Conservation (phyloP, 2,888 invertebrate genomes). For the Drosophila trichaetosa region DNA sequence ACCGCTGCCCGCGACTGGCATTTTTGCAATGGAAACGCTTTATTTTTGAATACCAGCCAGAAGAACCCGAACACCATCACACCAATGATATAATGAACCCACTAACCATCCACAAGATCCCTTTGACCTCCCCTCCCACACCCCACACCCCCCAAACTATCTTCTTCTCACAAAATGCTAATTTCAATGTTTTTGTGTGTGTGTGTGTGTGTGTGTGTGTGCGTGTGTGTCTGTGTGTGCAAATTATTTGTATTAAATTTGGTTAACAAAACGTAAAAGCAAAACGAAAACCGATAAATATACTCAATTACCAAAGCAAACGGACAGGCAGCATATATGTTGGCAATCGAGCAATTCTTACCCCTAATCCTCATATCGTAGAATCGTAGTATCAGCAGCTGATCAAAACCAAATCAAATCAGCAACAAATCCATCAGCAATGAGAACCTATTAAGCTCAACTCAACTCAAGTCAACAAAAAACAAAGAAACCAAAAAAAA, state of each 20-base stretch:
- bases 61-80: conserved; percentile 42
- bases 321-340: conserved; percentile 86
- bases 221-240: conserved; percentile 45
- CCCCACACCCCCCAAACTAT: conserved; percentile 13
- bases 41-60: conserved; percentile 63
- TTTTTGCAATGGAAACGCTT: conserved; percentile 64
- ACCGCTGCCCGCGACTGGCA: conserved; percentile 33
- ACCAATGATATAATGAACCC: conserved; percentile 40
- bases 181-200: conserved; percentile 76
- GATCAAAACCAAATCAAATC: conserved; percentile 10
- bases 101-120: conserved; percentile 28
- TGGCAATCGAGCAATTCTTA: conserved; percentile 85
- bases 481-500: neutral
- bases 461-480: conserved; percentile 2
- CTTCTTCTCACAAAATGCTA: conserved; percentile 59
- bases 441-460: conserved; percentile 5
- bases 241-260: conserved; percentile 82
- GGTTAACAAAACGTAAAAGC: conserved; percentile 61
- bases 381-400: conserved; percentile 64
- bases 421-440: conserved; percentile 10
- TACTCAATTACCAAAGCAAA: conserved; percentile 66
- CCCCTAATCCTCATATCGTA: conserved; percentile 43
- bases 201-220: conserved; percentile 53
- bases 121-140: neutral
- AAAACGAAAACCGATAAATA: conserved; percentile 19